A percentile compares a stretch with the other conserved stretches of the same genome.
Conservation (phyloP, 2,888 invertebrate species). For the Darwinula stevensoni region DNA sequence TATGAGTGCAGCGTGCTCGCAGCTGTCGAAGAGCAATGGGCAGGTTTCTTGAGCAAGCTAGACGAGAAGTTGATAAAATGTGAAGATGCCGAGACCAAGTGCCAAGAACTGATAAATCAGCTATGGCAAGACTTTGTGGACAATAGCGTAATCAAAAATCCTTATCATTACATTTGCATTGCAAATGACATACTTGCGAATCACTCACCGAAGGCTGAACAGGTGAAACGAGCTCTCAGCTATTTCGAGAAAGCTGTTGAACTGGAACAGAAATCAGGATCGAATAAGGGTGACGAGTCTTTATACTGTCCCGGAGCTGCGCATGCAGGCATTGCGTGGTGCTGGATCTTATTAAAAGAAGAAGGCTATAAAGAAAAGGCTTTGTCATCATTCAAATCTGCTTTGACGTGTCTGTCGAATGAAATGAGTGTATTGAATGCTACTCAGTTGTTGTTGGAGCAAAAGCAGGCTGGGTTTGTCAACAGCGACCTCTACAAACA, state of each 20-base stretch:
- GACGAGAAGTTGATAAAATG: conserved; percentile 1
- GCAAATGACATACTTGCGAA: background rate
- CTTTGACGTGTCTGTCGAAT: conserved; percentile 1
- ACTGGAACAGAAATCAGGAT: too few species aligned
- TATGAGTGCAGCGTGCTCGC: conserved; percentile 1
- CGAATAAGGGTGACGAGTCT: too few species aligned
- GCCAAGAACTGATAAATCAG: background rate
- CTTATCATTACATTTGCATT: conserved; percentile 1
- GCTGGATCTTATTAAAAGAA: background rate
- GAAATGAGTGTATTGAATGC: conserved; percentile 1
- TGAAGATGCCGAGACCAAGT: conserved; percentile 1
- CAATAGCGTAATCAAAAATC: conserved; percentile 1
- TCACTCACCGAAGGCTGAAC: background rate
- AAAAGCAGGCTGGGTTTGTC: conserved; percentile 1
- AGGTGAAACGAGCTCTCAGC: conserved; percentile 1
- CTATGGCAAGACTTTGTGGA: background rate
- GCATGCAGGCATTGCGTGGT: conserved; percentile 1
- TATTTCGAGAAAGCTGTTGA: conserved; percentile 1
- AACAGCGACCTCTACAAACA: conserved; percentile 2
- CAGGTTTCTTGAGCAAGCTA: conserved; percentile 1
- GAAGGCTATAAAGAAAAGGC: background rate
- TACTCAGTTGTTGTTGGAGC: conserved; percentile 2
- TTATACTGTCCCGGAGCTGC: background rate
- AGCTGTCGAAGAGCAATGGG: conserved; percentile 2
- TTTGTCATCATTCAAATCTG: background rate